Conservation (phyloP, 1,140 invertebrate genomes). For the Papilio aristodemus region DNA sequence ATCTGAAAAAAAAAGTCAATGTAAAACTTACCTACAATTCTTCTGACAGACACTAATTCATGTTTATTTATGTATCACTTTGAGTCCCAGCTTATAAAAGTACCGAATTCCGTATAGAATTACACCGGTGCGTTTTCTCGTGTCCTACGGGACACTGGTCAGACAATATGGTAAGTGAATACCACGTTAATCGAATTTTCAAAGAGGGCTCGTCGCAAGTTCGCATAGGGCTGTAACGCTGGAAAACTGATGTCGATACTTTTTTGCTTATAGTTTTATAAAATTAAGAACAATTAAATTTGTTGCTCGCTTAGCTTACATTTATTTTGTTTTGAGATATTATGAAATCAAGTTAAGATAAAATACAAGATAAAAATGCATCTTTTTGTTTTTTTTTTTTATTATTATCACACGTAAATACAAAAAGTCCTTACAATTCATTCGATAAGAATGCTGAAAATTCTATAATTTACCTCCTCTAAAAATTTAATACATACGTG, state of each 20-base stretch:
- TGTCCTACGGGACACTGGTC: slow-evolving; percentile 62
- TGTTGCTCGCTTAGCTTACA: too few relatives aligned
- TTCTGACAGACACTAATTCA: slow-evolving; percentile 25
- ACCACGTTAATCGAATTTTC: slow-evolving; percentile 73
- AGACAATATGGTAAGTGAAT: slow-evolving; percentile 69
- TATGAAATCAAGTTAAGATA: too few relatives aligned
- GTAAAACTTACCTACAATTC: slow-evolving; percentile 26
- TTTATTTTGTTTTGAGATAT: too few relatives aligned
- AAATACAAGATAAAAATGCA: too few relatives aligned
- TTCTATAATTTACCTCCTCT: too few relatives aligned
- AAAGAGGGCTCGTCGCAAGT: slow-evolving; percentile 57
- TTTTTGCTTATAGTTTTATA: not conserved
- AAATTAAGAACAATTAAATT: not conserved
- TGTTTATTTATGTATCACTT: slow-evolving; percentile 23
- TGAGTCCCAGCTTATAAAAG: slow-evolving; percentile 17
- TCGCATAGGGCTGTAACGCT: slow-evolving; percentile 37
- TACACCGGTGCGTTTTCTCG: slow-evolving; percentile 38
- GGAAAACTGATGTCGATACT: slow-evolving; percentile 41
- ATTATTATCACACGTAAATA: too few relatives aligned
- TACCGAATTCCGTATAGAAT: slow-evolving; percentile 25
- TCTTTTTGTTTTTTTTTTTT: too few relatives aligned
- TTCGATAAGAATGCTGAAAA: too few relatives aligned
- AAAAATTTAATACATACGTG: too few relatives aligned
- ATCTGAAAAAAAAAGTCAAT: not conserved
- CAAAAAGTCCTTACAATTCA: too few relatives aligned